Conservation (phyloP, 2,113 vertebrate species). For the Neogobius melanostomus region DNA sequence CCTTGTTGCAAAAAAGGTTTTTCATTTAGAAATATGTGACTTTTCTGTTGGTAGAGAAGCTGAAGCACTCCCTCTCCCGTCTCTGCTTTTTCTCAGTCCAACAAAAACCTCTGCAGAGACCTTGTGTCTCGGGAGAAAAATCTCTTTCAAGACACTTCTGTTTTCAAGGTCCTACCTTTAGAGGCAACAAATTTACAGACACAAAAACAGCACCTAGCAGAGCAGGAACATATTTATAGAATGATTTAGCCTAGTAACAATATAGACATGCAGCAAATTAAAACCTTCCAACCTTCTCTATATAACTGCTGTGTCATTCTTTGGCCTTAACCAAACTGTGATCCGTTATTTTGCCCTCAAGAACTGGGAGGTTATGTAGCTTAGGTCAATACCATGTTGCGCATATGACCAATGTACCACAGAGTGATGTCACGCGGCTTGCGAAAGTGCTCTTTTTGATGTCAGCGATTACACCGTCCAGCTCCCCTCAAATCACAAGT, state of each 20-base stretch:
- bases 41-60: constrained; percentile 56
- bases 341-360: constrained; percentile 60
- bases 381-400: constrained; percentile 53
- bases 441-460: constrained; percentile 62
- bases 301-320: constrained; percentile 31
- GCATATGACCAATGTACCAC: constrained; percentile 41
- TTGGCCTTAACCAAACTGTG: constrained; percentile 21
- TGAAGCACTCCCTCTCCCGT: constrained; percentile 54
- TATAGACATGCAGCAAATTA: neutral
- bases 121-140: constrained; percentile 59
- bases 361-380: constrained; percentile 57
- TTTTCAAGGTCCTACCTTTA: constrained; percentile 58
- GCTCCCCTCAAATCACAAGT: constrained; percentile 35
- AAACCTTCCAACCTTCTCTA: neutral
- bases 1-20: constrained; percentile 71
- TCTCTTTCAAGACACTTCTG: constrained; percentile 49
- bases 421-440: constrained; percentile 66
- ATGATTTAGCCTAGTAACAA: neutral
- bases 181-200: constrained; percentile 37
- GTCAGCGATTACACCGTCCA: constrained; percentile 51
- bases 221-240: constrained; percentile 12
- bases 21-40: constrained; percentile 73
- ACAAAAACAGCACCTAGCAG: constrained; percentile 20
- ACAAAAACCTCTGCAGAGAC: constrained; percentile 58
- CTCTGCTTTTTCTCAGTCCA: constrained; percentile 53